phyloP scores from a whole-genome alignment of 2,797 vertebrate genomes.

The Lagorchestes hirsutus region DNA sequence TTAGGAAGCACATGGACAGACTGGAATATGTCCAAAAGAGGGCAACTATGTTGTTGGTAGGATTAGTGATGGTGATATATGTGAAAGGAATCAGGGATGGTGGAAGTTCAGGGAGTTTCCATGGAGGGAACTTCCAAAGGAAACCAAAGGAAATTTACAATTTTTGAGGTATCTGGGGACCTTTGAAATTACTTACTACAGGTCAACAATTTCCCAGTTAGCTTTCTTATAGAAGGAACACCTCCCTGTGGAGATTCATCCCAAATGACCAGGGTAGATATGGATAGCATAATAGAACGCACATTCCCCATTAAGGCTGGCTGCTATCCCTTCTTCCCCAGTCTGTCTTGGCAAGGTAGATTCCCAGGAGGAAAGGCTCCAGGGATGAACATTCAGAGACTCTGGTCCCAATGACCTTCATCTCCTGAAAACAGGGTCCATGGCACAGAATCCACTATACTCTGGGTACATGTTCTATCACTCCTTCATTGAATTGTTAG shows the following conservation, averaged over 20 bases:
- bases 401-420: neutral
- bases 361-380: neutral
- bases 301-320: neutral
- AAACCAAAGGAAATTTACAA: neutral
- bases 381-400: neutral
- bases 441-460: neutral
- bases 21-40: neutral
- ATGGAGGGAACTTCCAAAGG: neutral
- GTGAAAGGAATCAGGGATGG: neutral
- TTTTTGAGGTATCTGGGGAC: neutral
- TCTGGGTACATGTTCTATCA: neutral
- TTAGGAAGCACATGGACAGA: neutral
- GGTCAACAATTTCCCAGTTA: neutral
- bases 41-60: neutral
- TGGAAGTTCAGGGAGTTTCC: neutral
- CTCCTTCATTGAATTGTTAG: neutral
- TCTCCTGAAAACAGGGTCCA: neutral
- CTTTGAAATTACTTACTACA: neutral
- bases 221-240: neutral
- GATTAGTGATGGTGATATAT: neutral
- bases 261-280: neutral
- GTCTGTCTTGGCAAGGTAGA: neutral
- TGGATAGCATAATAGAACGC: neutral
- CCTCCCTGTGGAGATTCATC: neutral
- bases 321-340: neutral